Conservation (phyloP, 1,140 invertebrate species). For the Macrocentrus cingulum region DNA sequence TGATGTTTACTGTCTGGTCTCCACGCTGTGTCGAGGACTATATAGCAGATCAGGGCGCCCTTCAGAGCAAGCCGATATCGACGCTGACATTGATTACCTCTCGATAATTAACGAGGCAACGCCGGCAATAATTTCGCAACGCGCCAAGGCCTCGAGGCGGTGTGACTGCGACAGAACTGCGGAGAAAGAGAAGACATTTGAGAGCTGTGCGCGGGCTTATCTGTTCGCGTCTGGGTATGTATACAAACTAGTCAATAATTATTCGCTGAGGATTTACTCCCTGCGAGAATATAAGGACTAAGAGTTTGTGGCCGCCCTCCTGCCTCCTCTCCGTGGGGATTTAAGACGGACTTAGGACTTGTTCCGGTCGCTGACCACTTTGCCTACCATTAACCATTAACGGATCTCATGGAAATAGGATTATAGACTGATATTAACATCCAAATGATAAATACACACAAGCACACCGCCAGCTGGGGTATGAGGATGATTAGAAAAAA, state of each 20-base stretch:
- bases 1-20: not conserved
- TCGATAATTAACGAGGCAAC: slow-evolving; percentile 42
- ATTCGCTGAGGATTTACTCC: slow-evolving; percentile 51
- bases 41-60: not conserved
- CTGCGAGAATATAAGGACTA: slow-evolving; percentile 35
- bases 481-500: too few species aligned
- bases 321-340: slow-evolving; percentile 46
- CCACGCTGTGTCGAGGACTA: not conserved
- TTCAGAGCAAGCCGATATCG: slow-evolving; percentile 15
- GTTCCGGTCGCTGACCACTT: slow-evolving; percentile 59
- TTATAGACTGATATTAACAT: slow-evolving; percentile 38
- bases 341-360: slow-evolving; percentile 60
- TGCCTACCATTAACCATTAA: slow-evolving; percentile 61
- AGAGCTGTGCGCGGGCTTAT: too few species aligned
- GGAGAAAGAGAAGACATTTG: not conserved
- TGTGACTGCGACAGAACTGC: slow-evolving; percentile 11
- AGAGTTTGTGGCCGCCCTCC: slow-evolving; percentile 6
- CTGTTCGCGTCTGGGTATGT: too few species aligned
- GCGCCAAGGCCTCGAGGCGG: slow-evolving; percentile 11
- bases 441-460: not conserved
- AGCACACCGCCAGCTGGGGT: too few species aligned
- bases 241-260: slow-evolving; percentile 49
- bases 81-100: slow-evolving; percentile 41
- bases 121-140: slow-evolving; percentile 32
- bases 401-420: slow-evolving; percentile 58